These are phyloP conservation scores for Leptogaster cylindrica DNA, from an alignment of 2,888 invertebrate genomes.

Conservation along the genomic window DNA sequence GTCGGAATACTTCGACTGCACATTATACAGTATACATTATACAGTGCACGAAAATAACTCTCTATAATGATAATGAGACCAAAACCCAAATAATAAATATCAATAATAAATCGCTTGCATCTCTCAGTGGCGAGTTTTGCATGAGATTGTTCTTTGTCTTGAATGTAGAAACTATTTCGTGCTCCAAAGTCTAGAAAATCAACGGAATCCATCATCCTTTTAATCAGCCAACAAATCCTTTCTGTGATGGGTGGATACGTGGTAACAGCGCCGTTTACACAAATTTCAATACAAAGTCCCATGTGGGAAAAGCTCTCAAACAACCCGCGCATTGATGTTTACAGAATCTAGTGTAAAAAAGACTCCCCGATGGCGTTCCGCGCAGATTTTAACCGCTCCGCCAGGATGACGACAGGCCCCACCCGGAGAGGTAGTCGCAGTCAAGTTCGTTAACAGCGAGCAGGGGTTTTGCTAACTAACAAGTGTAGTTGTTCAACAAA, in stretches of 20 bases:
- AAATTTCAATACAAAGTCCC: neutral
- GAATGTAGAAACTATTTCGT: no score
- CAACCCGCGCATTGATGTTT: neutral
- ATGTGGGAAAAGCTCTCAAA: neutral
- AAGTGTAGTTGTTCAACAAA: neutral
- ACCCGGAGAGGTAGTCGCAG: neutral
- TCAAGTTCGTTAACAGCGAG: neutral
- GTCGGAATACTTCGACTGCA: no score
- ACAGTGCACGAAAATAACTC: no score
- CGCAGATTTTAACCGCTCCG: neutral
- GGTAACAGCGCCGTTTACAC: neutral
- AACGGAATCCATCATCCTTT: no score
- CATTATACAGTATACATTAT: no score
- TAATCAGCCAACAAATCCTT: no score
- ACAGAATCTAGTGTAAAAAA: neutral
- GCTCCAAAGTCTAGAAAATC: no score
- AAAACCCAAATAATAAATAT: no score
- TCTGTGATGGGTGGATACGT: neutral
- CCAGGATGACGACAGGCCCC: neutral
- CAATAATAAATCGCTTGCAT: no score
- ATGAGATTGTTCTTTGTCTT: no score
- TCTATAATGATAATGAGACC: no score
- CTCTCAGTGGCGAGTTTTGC: no score
- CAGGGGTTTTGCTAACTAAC: conserved; percentile 1
- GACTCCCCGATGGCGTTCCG: neutral